Evolutionary conservation across 2,797 vertebrate species (phyloP).

Genomic region (Psittacula echo): DNA sequence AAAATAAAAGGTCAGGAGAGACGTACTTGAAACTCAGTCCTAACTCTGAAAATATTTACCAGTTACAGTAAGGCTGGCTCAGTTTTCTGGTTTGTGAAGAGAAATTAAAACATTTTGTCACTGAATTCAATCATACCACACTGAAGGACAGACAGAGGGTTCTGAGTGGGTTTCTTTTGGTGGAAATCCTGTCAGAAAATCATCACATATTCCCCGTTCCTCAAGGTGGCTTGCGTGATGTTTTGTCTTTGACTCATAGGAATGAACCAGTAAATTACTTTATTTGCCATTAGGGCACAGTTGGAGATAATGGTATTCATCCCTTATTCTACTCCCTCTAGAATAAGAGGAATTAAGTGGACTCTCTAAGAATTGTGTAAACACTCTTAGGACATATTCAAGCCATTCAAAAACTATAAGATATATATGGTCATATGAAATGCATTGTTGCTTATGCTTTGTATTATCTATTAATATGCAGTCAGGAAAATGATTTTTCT

Average conservation of each 20-base stretch:
- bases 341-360: neutral
- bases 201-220: neutral
- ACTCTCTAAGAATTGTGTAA: neutral
- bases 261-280: neutral
- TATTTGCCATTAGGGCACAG: neutral
- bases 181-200: neutral
- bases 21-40: neutral
- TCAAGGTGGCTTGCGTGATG: neutral
- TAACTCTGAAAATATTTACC: neutral
- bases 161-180: neutral
- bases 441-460: neutral
- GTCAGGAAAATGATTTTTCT: neutral
- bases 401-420: neutral
- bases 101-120: neutral
- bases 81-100: neutral
- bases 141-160: neutral
- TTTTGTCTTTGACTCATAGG: neutral
- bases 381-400: neutral
- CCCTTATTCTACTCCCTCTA: neutral
- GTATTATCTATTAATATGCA: neutral
- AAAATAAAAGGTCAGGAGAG: slow-evolving; percentile 19
- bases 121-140: neutral
- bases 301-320: neutral
- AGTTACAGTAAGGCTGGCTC: neutral
- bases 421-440: neutral